Conservation (phyloP, 2,888 invertebrate species). For the Leucoptera coffeella region DNA sequence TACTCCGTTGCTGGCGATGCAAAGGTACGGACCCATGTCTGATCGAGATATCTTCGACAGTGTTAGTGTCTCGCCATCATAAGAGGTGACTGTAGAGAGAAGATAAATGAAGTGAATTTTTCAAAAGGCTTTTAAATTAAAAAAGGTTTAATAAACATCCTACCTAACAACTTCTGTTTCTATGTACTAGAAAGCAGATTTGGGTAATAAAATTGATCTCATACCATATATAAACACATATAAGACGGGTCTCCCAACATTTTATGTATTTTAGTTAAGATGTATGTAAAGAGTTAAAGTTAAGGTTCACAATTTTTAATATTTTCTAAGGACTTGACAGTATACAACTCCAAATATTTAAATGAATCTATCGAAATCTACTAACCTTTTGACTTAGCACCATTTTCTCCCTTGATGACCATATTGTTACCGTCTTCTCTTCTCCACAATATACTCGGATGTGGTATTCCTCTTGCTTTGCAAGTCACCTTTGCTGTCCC, state of each 20-base stretch:
- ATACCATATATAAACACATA: too few species aligned
- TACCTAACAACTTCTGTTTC: too few species aligned
- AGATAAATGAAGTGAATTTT: too few species aligned
- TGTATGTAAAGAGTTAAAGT: too few species aligned
- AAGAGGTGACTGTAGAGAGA: conserved; percentile 53
- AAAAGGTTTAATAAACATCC: too few species aligned
- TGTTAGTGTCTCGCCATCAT: conserved; percentile 69
- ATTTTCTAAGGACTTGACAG: too few species aligned
- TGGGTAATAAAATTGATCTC: background rate
- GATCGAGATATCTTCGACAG: conserved; percentile 76
- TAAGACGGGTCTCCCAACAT: too few species aligned
- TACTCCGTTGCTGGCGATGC: conserved; percentile 84
- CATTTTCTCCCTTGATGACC: conserved; percentile 64
- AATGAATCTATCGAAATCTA: too few species aligned
- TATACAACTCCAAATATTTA: too few species aligned
- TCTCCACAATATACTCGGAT: conserved; percentile 76
- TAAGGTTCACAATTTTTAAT: too few species aligned
- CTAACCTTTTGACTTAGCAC: conserved; percentile 58
- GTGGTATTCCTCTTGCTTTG: conserved; percentile 72
- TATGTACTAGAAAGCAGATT: background rate
- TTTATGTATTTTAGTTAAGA: too few species aligned
- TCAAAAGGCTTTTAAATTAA: conserved; percentile 1
- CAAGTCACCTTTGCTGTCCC: conserved; percentile 62
- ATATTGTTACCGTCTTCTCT: conserved; percentile 79
- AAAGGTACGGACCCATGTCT: conserved; percentile 87